A percentile compares a stretch with the other conserved stretches of the same genome.
Evolutionary conservation across 2,113 vertebrate species (phyloP).

Genomic region (Anser brachyrhynchus): DNA sequence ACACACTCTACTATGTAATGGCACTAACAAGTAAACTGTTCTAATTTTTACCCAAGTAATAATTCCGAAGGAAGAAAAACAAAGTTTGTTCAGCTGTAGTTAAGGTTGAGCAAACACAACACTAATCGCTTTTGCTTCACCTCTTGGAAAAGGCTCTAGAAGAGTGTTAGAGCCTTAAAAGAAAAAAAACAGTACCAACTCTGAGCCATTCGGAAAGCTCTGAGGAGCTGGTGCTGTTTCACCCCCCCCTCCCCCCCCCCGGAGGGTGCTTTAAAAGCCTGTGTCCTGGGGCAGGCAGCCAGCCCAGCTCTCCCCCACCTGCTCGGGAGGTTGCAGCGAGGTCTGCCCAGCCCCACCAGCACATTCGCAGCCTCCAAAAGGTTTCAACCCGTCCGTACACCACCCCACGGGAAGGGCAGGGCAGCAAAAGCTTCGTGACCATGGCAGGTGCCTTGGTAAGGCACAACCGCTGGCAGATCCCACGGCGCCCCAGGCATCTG

Average conservation of each 20-base stretch:
- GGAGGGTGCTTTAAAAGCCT: no score
- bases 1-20: background rate
- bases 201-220: background rate
- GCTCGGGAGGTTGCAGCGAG: background rate
- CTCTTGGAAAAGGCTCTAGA: background rate
- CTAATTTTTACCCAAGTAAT: background rate
- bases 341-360: background rate
- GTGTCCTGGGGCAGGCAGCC: background rate
- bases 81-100: conserved; percentile 53
- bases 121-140: background rate
- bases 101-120: conserved; percentile 29
- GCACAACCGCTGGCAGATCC: background rate
- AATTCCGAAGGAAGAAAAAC: conserved; percentile 10
- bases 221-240: background rate
- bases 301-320: background rate
- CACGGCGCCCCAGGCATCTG: rapidly evolving
- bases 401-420: background rate
- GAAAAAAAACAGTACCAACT: background rate
- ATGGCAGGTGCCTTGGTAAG: background rate
- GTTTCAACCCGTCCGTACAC: rapidly evolving
- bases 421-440: background rate
- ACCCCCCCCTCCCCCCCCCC: rapidly evolving
- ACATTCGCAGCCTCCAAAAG: rapidly evolving
- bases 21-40: conserved; percentile 22
- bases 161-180: background rate